Conservation (phyloP, 2,888 invertebrate species). For the Leucoma salicis region DNA sequence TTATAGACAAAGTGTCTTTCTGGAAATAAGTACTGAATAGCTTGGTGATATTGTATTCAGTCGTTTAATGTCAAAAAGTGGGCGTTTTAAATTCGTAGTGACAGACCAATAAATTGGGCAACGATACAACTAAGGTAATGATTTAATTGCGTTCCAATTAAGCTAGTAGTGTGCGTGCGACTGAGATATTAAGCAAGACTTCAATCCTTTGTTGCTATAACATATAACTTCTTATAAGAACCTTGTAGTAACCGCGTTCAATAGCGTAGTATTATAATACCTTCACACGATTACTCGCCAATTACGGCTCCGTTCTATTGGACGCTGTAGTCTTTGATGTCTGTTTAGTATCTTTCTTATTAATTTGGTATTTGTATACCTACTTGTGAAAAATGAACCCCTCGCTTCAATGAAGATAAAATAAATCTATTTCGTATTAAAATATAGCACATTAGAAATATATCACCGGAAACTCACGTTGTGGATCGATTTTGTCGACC, state of each 20-base stretch:
- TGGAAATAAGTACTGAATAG: too few species aligned
- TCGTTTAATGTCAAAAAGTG: too few species aligned
- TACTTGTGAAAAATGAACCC: too few species aligned
- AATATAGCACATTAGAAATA: too few species aligned
- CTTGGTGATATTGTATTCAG: too few species aligned
- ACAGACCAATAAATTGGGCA: conserved; percentile 40
- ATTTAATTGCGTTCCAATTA: conserved; percentile 65
- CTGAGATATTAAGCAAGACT: conserved; percentile 74
- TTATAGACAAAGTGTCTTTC: too few species aligned
- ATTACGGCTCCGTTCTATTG: conserved; percentile 57
- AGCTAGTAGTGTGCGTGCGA: conserved; percentile 66
- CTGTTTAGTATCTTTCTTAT: conserved; percentile 10
- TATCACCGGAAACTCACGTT: too few species aligned
- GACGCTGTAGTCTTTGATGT: conserved; percentile 40
- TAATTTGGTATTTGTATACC: too few species aligned
- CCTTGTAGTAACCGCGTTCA: conserved; percentile 68
- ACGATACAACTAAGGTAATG: conserved; percentile 50
- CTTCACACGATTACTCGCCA: conserved; percentile 69
- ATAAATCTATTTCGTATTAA: too few species aligned
- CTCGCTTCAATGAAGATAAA: too few species aligned
- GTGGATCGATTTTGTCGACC: too few species aligned
- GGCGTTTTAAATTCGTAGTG: conserved; percentile 8
- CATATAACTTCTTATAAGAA: conserved; percentile 67
- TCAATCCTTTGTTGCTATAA: conserved; percentile 72
- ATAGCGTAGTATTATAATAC: conserved; percentile 62